These are phyloP conservation scores for Chelonus formosanus DNA, from an alignment of 2,888 invertebrate species.

Conservation along the genomic window DNA sequence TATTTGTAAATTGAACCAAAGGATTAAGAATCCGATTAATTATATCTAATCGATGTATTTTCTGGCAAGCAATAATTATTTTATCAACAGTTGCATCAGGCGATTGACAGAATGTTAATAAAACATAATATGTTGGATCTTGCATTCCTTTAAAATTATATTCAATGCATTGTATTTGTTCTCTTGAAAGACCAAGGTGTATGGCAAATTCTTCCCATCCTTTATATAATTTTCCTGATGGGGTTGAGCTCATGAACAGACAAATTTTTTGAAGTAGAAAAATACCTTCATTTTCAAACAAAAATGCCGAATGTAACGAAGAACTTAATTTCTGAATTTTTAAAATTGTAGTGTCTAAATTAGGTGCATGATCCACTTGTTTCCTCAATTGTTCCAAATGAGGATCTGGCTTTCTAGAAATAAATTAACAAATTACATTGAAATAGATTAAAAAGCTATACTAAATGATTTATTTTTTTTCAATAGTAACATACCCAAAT, in stretches of 20 bases:
- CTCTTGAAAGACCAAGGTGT: constrained; percentile 51
- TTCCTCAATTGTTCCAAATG: constrained; percentile 52
- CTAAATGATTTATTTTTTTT: no score
- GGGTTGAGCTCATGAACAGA: constrained; percentile 52
- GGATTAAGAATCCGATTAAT: constrained; percentile 67
- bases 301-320: constrained; percentile 52
- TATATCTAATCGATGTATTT: constrained; percentile 68
- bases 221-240: constrained; percentile 49
- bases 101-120: constrained; percentile 68
- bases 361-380: constrained; percentile 48
- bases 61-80: constrained; percentile 66
- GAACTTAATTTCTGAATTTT: constrained; percentile 44
- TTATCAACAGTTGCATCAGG: constrained; percentile 69
- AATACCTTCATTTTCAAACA: constrained; percentile 52
- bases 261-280: constrained; percentile 52
- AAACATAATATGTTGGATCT: constrained; percentile 68
- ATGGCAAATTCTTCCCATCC: constrained; percentile 59
- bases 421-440: constrained; percentile 13
- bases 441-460: neutral
- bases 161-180: constrained; percentile 65
- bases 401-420: constrained; percentile 48
- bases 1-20: constrained; percentile 46
- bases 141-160: constrained; percentile 66
- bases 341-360: constrained; percentile 45
- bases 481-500: no score